Conservation (phyloP, 1,140 invertebrate species). For the Penaeus indicus region DNA sequence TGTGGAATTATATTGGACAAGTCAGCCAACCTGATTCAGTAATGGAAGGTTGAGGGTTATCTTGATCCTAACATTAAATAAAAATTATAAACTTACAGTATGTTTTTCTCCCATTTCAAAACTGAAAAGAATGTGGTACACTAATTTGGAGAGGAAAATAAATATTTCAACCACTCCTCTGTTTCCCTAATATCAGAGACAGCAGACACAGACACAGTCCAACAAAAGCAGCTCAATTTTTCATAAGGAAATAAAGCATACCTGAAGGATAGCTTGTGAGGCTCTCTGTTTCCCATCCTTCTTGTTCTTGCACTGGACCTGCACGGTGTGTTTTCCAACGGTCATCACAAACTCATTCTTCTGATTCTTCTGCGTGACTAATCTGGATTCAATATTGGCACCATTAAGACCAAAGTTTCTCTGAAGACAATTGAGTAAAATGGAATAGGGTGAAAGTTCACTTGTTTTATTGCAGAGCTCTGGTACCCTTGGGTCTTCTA, state of each 20-base stretch:
- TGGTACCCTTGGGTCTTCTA: constrained; percentile 92
- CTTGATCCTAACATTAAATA: no score
- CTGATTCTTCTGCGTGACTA: constrained; percentile 90
- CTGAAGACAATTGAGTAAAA: constrained; percentile 91
- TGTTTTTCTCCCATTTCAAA: not conserved
- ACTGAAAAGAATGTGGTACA: no score
- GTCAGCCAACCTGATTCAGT: not conserved
- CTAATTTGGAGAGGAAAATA: no score
- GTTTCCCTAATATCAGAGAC: no score
- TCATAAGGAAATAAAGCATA: not conserved
- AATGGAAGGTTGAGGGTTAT: no score
- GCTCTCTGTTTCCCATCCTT: constrained; percentile 97
- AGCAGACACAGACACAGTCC: no score
- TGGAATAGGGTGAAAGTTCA: constrained; percentile 93
- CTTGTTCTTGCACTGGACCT: constrained; percentile 94
- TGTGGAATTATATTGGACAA: constrained; percentile 68
- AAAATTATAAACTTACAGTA: not conserved
- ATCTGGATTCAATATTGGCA: constrained; percentile 88
- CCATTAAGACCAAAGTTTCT: constrained; percentile 92
- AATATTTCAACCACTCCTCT: no score
- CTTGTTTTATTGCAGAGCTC: constrained; percentile 95
- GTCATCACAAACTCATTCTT: constrained; percentile 95
- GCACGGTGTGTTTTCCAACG: constrained; percentile 91
- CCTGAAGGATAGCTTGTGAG: constrained; percentile 92
- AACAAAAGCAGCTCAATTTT: not conserved